Evolutionary conservation across 1,140 invertebrate species (phyloP), one percentile per base, ranked within the genome.

Genomic region (Aplysia californica): DNA sequence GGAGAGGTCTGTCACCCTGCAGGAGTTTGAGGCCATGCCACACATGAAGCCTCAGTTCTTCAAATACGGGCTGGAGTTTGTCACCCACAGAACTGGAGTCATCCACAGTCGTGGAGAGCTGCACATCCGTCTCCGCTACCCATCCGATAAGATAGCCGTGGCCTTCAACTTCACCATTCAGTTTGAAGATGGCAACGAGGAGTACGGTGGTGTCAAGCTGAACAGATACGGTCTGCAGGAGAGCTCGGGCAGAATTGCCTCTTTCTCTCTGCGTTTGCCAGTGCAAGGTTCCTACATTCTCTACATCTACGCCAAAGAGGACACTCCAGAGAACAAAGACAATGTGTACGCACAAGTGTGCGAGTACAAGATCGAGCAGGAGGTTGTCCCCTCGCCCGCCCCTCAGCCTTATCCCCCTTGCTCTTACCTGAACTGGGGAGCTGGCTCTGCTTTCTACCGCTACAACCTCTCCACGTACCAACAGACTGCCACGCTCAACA

Each of bases 41-140:
- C 89, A 89, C 73, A 89, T 90, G 81, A 90, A 90, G 67, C 87
- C 87, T 36, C 86, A 87, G 68, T 90, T 90, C 82, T 90, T 90
- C 84, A 90, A 89, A 74, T 89, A 89, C 79, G 87, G 87, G 36
- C 81, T 90, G 33, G 87, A 90, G 76, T 88, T 90, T 81, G 83
- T 88, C 20, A 88, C 85, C 56, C 87, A 90, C 75, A 79, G 85
- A 29, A 87, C 87, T 21, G 88, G 88, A 3, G 87, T 89, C 5
- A 86, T 88, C 64, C 80, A 82, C 67, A 82, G 83, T 23, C 76
- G 86, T 29, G 87, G 85, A n/a, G 87, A 89, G 74, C 81, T 85
- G 23, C 87, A 85, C 75, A 82, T 89, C 31, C 75, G 84, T 26
- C 79, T 89, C 35, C 74, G 85, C 18, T 88, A 86, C 73, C 83